phyloP scores from a whole-genome alignment of 2,888 invertebrate genomes.

The Cephus pygmeus region DNA sequence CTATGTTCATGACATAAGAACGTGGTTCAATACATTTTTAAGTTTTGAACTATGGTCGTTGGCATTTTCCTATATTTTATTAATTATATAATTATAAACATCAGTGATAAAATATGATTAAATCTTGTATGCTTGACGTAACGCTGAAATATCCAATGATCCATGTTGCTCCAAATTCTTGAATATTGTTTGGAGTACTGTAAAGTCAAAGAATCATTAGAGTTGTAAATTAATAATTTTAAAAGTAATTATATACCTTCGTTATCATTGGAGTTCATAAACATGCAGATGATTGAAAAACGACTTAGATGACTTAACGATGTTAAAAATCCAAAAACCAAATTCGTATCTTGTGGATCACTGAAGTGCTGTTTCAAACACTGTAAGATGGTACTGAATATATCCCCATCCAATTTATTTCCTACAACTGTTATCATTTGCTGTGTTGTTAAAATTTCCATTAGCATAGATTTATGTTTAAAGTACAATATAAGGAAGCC shows the following conservation, averaged over 20 bases:
- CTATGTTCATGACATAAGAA: background rate
- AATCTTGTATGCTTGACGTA: slow-evolving; percentile 31
- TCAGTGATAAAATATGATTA: background rate
- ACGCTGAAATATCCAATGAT: slow-evolving; percentile 13
- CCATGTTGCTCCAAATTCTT: slow-evolving; percentile 36
- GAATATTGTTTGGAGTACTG: slow-evolving; percentile 30
- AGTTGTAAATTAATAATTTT: background rate
- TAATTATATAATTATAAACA: background rate
- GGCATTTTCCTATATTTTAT: background rate
- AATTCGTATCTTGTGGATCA: slow-evolving; percentile 47
- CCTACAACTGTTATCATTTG: slow-evolving; percentile 57
- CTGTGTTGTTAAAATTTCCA: background rate
- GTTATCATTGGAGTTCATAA: slow-evolving; percentile 58
- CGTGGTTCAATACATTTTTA: background rate
- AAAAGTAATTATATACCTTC: slow-evolving; percentile 31
- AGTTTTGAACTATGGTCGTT: background rate
- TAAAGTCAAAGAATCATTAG: slow-evolving; percentile 14
- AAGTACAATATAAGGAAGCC: slow-evolving; percentile 40
- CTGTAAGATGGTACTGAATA: slow-evolving; percentile 59
- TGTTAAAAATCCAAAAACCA: slow-evolving; percentile 49
- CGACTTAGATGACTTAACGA: slow-evolving; percentile 54
- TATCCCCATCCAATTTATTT: slow-evolving; percentile 62
- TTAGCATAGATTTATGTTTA: background rate
- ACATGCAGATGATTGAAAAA: slow-evolving; percentile 61
- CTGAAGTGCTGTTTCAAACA: slow-evolving; percentile 62